These are phyloP conservation scores for Pemphredon lugubris DNA, from an alignment of 2,888 invertebrate species.

Conservation along the genomic window DNA sequence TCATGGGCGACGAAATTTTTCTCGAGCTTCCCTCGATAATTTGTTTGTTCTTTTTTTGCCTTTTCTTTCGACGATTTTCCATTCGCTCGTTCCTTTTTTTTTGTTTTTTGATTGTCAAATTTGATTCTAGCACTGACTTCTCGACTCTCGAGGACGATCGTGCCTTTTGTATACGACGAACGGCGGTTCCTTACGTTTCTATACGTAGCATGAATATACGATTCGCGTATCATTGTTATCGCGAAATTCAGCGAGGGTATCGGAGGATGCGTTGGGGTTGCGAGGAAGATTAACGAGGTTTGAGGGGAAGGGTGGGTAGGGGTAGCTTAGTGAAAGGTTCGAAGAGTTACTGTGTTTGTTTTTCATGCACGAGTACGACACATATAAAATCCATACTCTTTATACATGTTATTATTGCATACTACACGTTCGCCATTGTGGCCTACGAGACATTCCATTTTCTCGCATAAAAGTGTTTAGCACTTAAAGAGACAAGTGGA, in stretches of 20 bases:
- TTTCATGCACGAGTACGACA: slow-evolving; percentile 35
- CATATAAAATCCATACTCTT: slow-evolving; percentile 65
- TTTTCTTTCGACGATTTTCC: background rate
- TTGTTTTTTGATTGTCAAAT: slow-evolving; percentile 54
- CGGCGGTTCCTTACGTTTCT: slow-evolving; percentile 3
- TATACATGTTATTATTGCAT: slow-evolving; percentile 73
- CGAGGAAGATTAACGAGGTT: slow-evolving; percentile 4
- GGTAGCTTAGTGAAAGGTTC: no score
- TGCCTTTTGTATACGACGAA: slow-evolving; percentile 8
- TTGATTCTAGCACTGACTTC: slow-evolving; percentile 25
- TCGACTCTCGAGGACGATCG: slow-evolving; percentile 39
- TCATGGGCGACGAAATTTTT: background rate
- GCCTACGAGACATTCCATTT: slow-evolving; percentile 44
- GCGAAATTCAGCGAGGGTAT: slow-evolving; percentile 12
- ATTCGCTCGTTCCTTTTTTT: background rate
- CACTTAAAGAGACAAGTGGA: slow-evolving; percentile 24
- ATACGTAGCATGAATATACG: slow-evolving; percentile 17
- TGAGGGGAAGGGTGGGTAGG: no score
- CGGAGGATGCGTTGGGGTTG: background rate
- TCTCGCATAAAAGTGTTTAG: slow-evolving; percentile 39
- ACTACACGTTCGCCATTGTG: slow-evolving; percentile 68
- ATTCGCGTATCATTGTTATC: background rate
- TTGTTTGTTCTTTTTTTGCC: background rate
- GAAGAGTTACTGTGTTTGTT: no score
- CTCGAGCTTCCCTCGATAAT: background rate